Evolutionary conservation across 2,797 vertebrate genomes (phyloP), one percentile per base, ranked within the genome.

Genomic region (Urophycis tenuis): DNA sequence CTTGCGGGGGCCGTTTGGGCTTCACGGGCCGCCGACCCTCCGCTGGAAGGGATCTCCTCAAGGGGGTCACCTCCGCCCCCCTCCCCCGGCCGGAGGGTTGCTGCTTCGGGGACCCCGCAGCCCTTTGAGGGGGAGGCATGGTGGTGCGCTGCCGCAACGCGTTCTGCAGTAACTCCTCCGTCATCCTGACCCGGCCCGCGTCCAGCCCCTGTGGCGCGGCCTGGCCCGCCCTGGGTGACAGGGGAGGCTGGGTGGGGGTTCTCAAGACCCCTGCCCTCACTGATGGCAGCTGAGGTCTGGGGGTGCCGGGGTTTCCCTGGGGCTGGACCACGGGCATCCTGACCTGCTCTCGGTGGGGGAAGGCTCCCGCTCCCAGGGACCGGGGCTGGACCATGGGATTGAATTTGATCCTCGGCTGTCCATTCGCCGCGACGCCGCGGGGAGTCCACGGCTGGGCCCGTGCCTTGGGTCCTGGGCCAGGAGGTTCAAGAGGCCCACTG

Each of bases 1-100:
- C 90, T 2, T 19, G 41, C 0, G 90, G 91, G 29, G 94, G 94
- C 2, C 94, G 90, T 82, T 86, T 93, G 49, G 94, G 94, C 81
- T 94, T 95, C 32, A 87, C 6, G 3, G 93, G 94, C 34, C 76
- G 41, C 0, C 80, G 84, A 5, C 91, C 90, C 33, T 90, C 88
- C 0, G 79, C 75, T 8, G 93, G 93, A 32, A 95, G 82, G 4
- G 90, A 88, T 76, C 75, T 93, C 79, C 90, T 90, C n/a, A 94
- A 90, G 0, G 94, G 94, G 10, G 75, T 76, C 72, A 92, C 92
- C 0, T 93, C 89, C 1, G 80, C 85, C 0, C 78, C 1, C 25
- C 82, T 91, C 80, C 75, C 90, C 79, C 89, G 90, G 64, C 84
- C 82, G 32, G 82, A 83, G 67, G 84, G 82, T 9, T 78, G 84